These are phyloP conservation scores for Timema podura DNA, from an alignment of 2,888 invertebrate genomes.

Conservation along the genomic window DNA sequence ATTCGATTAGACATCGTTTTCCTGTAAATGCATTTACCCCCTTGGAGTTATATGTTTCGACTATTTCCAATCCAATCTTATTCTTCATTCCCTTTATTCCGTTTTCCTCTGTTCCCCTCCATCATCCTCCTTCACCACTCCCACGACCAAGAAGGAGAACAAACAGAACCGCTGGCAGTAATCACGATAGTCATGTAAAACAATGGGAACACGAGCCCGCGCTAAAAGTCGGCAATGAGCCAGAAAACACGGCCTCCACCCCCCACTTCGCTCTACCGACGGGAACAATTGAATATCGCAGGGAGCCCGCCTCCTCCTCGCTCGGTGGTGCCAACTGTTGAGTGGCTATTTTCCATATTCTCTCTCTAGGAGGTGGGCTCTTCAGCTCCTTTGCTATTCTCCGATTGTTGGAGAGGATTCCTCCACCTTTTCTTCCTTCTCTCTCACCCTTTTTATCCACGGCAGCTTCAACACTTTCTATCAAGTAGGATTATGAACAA, in stretches of 20 bases:
- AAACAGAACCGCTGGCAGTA: constrained; percentile 10
- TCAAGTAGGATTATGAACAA: too few relatives aligned
- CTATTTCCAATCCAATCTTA: too few relatives aligned
- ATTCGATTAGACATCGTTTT: too few relatives aligned
- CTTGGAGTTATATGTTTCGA: too few relatives aligned
- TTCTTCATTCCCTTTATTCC: constrained; percentile 15
- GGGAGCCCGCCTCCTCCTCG: not conserved
- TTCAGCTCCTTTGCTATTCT: not conserved
- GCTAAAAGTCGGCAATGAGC: constrained; percentile 22
- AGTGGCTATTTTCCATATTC: constrained; percentile 14
- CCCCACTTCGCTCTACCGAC: not conserved
- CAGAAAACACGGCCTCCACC: constrained; percentile 18
- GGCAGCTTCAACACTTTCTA: too few relatives aligned
- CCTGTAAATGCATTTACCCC: too few relatives aligned
- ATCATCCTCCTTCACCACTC: not conserved
- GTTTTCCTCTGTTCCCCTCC: not conserved
- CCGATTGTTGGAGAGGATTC: not conserved
- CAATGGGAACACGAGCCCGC: constrained; percentile 17
- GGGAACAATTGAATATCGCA: constrained; percentile 8
- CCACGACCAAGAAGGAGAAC: not conserved
- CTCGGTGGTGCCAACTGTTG: constrained; percentile 22
- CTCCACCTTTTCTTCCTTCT: too few relatives aligned
- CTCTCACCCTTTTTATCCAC: too few relatives aligned
- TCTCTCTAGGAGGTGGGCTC: not conserved
- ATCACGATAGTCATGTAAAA: constrained; percentile 24